phyloP scores from a whole-genome alignment of 1,140 invertebrate species.

The Caenorhabditis tropicalis region DNA sequence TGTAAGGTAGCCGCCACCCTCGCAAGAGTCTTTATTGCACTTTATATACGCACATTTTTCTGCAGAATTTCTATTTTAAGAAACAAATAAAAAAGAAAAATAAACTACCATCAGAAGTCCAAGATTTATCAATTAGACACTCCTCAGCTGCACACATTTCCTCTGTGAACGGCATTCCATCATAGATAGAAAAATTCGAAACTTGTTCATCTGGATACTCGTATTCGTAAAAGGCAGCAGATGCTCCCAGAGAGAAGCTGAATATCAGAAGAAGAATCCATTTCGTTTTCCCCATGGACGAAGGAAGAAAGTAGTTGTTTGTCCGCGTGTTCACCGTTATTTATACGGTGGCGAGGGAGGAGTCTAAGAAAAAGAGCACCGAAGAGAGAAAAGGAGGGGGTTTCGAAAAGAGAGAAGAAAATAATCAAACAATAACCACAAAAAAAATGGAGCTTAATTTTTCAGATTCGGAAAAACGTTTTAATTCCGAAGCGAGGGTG shows the following conservation, averaged over 20 bases:
- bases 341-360: conserved; percentile 28
- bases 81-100: too few species aligned
- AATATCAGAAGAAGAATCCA: background rate
- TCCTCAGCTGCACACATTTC: conserved; percentile 1
- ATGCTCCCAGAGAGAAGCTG: background rate
- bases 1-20: conserved; percentile 60
- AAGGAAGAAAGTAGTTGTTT: background rate
- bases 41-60: conserved; percentile 51
- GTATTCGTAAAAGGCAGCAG: background rate
- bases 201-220: background rate
- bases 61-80: background rate
- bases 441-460: too few species aligned
- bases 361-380: conserved; percentile 1
- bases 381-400: too few species aligned
- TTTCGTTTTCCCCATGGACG: background rate
- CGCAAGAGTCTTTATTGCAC: conserved; percentile 56
- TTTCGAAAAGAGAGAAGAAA: too few species aligned
- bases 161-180: background rate
- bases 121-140: conserved; percentile 3
- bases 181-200: background rate
- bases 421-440: conserved; percentile 17
- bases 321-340: conserved; percentile 9
- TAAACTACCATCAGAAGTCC: background rate
- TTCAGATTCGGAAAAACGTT: too few species aligned
- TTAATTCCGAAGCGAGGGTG: background rate